Evolutionary conservation across 2,888 invertebrate species (phyloP), one percentile per base, ranked within the genome.

Genomic region (Pogonocherus hispidulus): DNA sequence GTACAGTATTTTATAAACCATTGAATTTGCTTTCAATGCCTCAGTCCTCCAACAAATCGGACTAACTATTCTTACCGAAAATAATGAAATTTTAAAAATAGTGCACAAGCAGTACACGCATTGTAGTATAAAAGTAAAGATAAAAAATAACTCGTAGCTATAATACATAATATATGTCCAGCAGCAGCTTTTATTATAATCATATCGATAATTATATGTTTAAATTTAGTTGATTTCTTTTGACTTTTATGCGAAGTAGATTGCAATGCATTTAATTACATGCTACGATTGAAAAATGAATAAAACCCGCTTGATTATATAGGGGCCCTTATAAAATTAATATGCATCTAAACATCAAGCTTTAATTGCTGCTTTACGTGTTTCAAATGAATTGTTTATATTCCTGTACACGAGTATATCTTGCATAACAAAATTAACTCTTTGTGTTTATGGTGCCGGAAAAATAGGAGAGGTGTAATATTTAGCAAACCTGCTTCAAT

Each of bases 291-390:
- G 32, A 32, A 32, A 27, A 32, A 32, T 32, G 32, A 55, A 59
- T 52, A 32, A 35, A 35, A 18, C 22, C 20, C 16, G 37, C 18
- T 47, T 63, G 27, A 59, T 46, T 51, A 55, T 51, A 3, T 27
- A 27, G 56, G 62, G 71, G 60, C 66, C 62, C 46, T 37, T n/a
- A 22, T 32, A 19, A 49, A 66, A 66, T 70, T 66, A 66, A 59
- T 55, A 60, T 47, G 66, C 52, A 59, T 44, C 63, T 51, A 47
- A 46, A 27, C 56, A 62, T 55, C 67, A 67, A 60, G 63, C 49
- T 52, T 59, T 60, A 68, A 70, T 70, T 65, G 60, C 32, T 63
- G 59, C 66, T 68, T 63, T 59, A 67, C 70, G 65, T 67, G 63
- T 22, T 46, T 14, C n/a, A 57, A 68, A 71, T 67, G 59, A 41